A percentile compares a stretch with the other conserved stretches of the same genome.
Conservation (phyloP, 2,797 vertebrate genomes). For the Gorsachius magnificus region DNA sequence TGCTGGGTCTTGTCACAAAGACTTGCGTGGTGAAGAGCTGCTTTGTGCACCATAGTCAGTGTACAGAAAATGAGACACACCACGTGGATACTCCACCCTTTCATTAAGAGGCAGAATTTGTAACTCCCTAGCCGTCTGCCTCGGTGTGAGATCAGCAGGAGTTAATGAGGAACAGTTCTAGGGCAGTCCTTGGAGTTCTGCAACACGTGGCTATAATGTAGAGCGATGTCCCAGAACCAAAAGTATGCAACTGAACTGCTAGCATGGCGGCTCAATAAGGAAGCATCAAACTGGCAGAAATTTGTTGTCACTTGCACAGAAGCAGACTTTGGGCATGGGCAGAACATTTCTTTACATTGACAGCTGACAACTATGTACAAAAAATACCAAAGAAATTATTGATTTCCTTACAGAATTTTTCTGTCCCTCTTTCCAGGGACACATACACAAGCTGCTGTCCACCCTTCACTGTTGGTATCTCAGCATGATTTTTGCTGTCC, state of each 20-base stretch:
- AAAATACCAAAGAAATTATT: background rate
- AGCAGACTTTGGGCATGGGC: background rate
- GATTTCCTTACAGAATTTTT: background rate
- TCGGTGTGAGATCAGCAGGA: too few relatives aligned
- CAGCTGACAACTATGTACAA: background rate
- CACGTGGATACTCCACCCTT: background rate
- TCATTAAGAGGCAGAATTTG: background rate
- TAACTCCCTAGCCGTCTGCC: background rate
- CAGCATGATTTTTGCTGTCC: background rate
- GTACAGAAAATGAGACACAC: background rate
- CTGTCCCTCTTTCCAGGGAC: background rate
- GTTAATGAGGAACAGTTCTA: too few relatives aligned
- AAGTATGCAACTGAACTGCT: background rate
- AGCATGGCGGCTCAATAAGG: background rate
- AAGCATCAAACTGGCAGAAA: background rate
- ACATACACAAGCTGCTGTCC: background rate
- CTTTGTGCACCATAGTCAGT: rapidly evolving
- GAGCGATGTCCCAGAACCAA: background rate
- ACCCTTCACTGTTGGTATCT: background rate
- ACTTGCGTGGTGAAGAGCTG: background rate
- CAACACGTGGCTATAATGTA: rapidly evolving
- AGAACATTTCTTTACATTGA: background rate
- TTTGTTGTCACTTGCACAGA: background rate
- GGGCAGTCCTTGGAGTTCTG: background rate
- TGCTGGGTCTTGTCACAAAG: background rate